These are phyloP conservation scores for Fopius arisanus DNA, from an alignment of 1,140 invertebrate species.

Conservation along the genomic window DNA sequence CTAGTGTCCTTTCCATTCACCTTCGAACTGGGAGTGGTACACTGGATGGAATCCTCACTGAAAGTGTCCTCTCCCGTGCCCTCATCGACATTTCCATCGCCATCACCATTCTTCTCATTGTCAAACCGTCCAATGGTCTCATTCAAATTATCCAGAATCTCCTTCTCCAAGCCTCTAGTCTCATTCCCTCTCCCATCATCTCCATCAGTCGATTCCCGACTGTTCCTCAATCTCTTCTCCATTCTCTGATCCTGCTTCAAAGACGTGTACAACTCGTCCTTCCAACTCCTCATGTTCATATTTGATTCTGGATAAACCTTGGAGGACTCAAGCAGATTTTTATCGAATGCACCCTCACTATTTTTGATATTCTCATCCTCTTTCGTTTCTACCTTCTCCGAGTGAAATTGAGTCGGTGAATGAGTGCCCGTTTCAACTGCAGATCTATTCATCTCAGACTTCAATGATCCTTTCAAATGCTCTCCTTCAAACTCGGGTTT, in stretches of 20 bases:
- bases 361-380: background rate
- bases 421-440: background rate
- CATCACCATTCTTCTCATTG: constrained; percentile 36
- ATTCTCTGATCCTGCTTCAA: background rate
- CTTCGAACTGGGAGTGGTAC: constrained; percentile 38
- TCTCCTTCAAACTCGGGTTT: constrained; percentile 28
- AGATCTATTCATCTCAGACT: background rate
- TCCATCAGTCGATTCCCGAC: background rate
- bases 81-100: constrained; percentile 26
- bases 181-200: constrained; percentile 4
- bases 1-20: constrained; percentile 35
- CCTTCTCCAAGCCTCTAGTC: constrained; percentile 41
- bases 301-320: constrained; percentile 22
- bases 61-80: constrained; percentile 35
- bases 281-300: constrained; percentile 19
- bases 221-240: background rate
- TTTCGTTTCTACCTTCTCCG: background rate
- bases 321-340: constrained; percentile 12
- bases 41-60: constrained; percentile 53
- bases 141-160: constrained; percentile 54
- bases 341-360: background rate
- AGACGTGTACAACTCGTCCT: background rate
- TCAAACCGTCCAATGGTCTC: constrained; percentile 58
- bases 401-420: background rate
- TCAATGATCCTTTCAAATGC: constrained; percentile 17